Base-by-base conservation (phyloP, 2,888 invertebrate genomes). In the Ectemnius continuus region DNA sequence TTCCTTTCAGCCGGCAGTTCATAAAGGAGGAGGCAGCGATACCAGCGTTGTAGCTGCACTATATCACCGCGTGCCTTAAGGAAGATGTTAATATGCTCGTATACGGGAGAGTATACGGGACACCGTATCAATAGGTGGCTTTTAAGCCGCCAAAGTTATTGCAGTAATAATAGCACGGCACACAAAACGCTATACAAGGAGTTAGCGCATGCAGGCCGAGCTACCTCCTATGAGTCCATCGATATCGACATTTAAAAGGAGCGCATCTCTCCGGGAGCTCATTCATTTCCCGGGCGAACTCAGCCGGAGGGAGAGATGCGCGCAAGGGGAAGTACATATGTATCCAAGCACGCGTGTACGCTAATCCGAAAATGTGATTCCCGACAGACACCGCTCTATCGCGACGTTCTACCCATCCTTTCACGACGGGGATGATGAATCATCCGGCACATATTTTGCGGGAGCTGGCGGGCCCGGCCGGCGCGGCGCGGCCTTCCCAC, bases 21-120 rank as follows among this genome's bases (percentile, higher is more conserved):
- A 77, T 74, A 77, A 78, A 74, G 73, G 73, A 77, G 36, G 36
- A 78, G 77, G 73, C 70, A 73, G 65, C 74, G 70, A 74, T 70
- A 67, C 65, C 61, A 46, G 75, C 64, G 67, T 58, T 72, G 58
- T 61, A 61, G 67, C 72, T 52, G 26, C 73, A 64, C 57, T 62
- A 52, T 62, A 52, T 65, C 20, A 66, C 70, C 46, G 57, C 66
- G 67, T 65, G 64, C 64, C 67, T 66, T 72, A 69, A 72, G 77
- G 71, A 77, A 72, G 68, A 61, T 72, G 72, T 73, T 69, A 72
- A 76, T 69, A 77, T 76, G 72, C 72, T 68, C 70, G 62, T 66
- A 60, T 69, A 66, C 68, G 67, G 60, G 67, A 66, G 59, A 68
- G 57, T 76, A 76, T 70, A 73, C 73, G 67, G 72, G 60, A 70